phyloP scores from a whole-genome alignment of 2,888 invertebrate genomes.

The Zygaena filipendulae region DNA sequence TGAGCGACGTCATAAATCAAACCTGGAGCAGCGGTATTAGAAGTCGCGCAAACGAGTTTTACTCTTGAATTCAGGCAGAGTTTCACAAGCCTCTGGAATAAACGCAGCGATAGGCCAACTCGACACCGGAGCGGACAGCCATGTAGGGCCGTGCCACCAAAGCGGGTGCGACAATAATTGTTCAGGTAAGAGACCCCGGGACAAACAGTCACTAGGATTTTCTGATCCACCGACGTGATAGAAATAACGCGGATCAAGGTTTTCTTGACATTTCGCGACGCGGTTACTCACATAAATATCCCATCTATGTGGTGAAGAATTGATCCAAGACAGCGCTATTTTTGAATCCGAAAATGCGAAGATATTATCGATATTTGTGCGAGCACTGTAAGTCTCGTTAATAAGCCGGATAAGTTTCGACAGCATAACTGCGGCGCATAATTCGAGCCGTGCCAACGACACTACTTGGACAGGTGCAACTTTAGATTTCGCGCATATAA shows the following conservation, averaged over 20 bases:
- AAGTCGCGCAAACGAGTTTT: constrained; percentile 1
- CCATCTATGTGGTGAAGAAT: constrained; percentile 11
- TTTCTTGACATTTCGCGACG: constrained; percentile 8
- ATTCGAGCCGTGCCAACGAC: constrained; percentile 6
- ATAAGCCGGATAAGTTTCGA: constrained; percentile 5
- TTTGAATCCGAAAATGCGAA: constrained; percentile 11
- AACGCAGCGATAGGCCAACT: constrained; percentile 4
- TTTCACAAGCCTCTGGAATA: neutral
- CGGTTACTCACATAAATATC: constrained; percentile 11
- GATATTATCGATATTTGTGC: constrained; percentile 5
- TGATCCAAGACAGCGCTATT: constrained; percentile 11
- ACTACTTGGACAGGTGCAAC: constrained; percentile 7
- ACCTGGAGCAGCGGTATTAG: neutral
- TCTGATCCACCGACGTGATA: constrained; percentile 6
- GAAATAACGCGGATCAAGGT: constrained; percentile 3
- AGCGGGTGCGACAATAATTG: constrained; percentile 3
- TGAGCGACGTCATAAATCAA: no score
- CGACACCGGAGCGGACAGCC: constrained; percentile 2
- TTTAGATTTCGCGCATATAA: constrained; percentile 10
- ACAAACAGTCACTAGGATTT: constrained; percentile 10
- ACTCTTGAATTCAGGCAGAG: constrained; percentile 5
- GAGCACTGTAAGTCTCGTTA: constrained; percentile 3
- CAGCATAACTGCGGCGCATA: constrained; percentile 6
- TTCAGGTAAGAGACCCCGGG: constrained; percentile 9
- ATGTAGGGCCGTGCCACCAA: constrained; percentile 7